Percentiles rank a stretch among this genome's conserved stretches.
Conservation (phyloP, 2,888 invertebrate genomes). For the Drosophila borborema region DNA sequence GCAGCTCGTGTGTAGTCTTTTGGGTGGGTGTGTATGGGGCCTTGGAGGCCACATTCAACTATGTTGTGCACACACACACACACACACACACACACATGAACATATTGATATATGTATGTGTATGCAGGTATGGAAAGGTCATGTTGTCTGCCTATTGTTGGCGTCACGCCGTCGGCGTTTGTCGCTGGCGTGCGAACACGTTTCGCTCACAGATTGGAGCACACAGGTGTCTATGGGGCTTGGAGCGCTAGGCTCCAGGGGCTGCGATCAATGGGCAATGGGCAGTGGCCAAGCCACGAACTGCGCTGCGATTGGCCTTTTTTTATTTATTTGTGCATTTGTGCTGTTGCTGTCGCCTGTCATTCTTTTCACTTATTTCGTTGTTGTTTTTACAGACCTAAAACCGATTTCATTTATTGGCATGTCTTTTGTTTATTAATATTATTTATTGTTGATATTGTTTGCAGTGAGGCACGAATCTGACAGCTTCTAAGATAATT, state of each 20-base stretch:
- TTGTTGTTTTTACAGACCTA: slow-evolving; percentile 30
- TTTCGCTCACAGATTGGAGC: slow-evolving; percentile 61
- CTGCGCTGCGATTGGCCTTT: slow-evolving; percentile 62
- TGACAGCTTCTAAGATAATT: slow-evolving; percentile 51
- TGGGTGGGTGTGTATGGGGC: slow-evolving; percentile 62
- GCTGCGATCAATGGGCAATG: slow-evolving; percentile 51
- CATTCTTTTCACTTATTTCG: slow-evolving; percentile 38
- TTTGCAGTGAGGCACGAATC: slow-evolving; percentile 40
- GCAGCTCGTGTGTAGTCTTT: slow-evolving; percentile 38
- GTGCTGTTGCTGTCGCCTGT: slow-evolving; percentile 59
- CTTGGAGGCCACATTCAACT: slow-evolving; percentile 45
- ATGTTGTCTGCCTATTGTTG: slow-evolving; percentile 69
- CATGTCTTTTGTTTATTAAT: slow-evolving; percentile 62
- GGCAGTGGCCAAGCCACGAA: slow-evolving; percentile 46
- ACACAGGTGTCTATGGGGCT: slow-evolving; percentile 71
- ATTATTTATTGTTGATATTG: slow-evolving; percentile 15
- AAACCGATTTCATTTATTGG: slow-evolving; percentile 69
- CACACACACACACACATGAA: background rate
- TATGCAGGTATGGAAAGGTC: slow-evolving; percentile 62
- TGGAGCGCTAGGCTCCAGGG: slow-evolving; percentile 30
- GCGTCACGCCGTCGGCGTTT: slow-evolving; percentile 53
- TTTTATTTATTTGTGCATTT: background rate
- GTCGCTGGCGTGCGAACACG: slow-evolving; percentile 74
- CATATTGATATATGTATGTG: slow-evolving; percentile 6
- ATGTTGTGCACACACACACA: slow-evolving; percentile 18